Conservation (phyloP, 2,113 vertebrate species). For the Pungitius pungitius region DNA sequence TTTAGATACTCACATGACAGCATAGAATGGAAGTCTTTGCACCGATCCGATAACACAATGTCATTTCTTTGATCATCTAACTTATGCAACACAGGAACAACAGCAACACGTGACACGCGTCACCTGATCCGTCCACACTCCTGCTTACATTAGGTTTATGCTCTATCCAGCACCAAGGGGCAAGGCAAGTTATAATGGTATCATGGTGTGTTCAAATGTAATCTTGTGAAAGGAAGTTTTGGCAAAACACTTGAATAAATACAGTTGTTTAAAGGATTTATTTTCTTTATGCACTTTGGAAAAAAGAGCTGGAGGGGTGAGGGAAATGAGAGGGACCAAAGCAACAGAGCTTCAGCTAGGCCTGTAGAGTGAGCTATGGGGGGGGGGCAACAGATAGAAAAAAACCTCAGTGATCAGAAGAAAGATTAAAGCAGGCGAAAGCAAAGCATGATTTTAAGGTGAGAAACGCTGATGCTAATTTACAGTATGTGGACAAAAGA, state of each 20-base stretch:
- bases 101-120: no score
- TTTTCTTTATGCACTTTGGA: no score
- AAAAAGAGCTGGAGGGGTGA: no score
- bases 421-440: not conserved
- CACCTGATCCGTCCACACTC: no score
- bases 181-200: no score
- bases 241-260: no score
- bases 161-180: not conserved
- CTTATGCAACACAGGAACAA: not conserved
- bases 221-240: no score
- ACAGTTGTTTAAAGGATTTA: no score
- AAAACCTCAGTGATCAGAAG: not conserved
- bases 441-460: not conserved
- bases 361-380: not conserved
- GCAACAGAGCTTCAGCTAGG: not conserved
- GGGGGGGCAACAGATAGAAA: no score
- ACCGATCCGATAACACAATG: not conserved
- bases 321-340: no score
- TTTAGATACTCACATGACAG: not conserved
- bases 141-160: not conserved
- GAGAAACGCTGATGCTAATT: not conserved
- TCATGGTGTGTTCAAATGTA: not conserved
- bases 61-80: not conserved
- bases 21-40: not conserved
- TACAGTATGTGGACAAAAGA: not conserved